These are phyloP conservation scores for Eupithecia abbreviata DNA, from an alignment of 2,888 invertebrate species.

Conservation along the genomic window DNA sequence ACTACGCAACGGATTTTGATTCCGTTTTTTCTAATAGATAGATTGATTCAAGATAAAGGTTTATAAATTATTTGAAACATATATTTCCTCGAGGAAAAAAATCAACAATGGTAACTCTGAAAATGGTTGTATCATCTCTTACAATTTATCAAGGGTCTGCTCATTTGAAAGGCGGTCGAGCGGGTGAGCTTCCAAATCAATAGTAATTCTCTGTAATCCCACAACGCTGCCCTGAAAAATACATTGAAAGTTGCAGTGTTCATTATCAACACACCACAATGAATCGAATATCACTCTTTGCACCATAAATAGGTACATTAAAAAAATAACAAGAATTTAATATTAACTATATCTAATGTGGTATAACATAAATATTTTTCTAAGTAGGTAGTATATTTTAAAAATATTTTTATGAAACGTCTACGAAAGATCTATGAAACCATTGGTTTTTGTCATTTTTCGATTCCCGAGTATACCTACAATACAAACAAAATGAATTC, in stretches of 20 bases:
- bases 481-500: not conserved
- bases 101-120: not conserved
- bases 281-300: no score
- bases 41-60: no score
- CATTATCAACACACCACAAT: not conserved
- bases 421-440: not conserved
- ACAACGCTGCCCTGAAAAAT: constrained; percentile 70
- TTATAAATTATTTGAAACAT: no score
- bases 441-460: not conserved
- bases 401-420: no score
- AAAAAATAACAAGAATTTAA: no score
- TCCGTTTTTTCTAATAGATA: no score
- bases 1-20: no score
- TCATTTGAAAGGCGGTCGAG: constrained; percentile 81
- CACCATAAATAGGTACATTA: no score
- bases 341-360: no score
- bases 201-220: constrained; percentile 82
- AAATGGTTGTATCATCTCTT: constrained; percentile 57
- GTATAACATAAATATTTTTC: no score
- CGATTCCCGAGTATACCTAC: not conserved
- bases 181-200: constrained; percentile 78
- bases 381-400: no score
- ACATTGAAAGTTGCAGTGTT: constrained; percentile 50
- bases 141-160: constrained; percentile 60
- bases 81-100: not conserved